Evolutionary conservation across 2,888 invertebrate genomes (phyloP).

Genomic region (Eupithecia inturbata): DNA sequence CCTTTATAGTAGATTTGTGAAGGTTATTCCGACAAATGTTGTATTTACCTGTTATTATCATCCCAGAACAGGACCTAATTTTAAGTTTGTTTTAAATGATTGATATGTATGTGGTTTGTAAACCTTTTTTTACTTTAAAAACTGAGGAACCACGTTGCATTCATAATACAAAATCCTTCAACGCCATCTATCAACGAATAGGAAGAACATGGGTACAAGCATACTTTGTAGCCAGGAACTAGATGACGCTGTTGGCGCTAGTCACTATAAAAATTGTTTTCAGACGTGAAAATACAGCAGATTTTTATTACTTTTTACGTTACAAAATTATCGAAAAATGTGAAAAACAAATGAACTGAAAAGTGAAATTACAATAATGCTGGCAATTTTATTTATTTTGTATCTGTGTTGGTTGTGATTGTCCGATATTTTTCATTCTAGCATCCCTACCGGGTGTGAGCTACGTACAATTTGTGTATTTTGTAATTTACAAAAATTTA

Average conservation of each 20-base stretch:
- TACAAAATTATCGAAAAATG: not conserved
- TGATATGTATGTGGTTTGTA: too few relatives aligned
- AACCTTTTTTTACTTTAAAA: too few relatives aligned
- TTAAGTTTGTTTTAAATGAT: too few relatives aligned
- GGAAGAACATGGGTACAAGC: not conserved
- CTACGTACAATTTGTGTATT: conserved; percentile 73
- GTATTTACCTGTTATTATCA: too few relatives aligned
- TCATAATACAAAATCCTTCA: not conserved
- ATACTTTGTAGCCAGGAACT: not conserved
- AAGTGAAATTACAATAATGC: not conserved
- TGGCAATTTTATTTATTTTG: conserved; percentile 14
- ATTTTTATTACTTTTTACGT: not conserved
- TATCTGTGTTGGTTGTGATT: not conserved
- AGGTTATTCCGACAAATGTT: too few relatives aligned
- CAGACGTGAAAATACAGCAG: not conserved
- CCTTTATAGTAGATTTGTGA: too few relatives aligned
- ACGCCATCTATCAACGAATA: conserved; percentile 1
- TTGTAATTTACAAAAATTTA: conserved; percentile 76
- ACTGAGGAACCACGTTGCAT: not conserved
- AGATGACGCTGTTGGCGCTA: not conserved
- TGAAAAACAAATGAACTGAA: not conserved
- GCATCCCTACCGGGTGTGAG: conserved; percentile 82
- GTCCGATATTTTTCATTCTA: conserved; percentile 46
- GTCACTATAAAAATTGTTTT: not conserved
- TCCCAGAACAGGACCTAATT: too few relatives aligned